Evolutionary conservation across 2,797 vertebrate genomes (phyloP).

Genomic region (Neosilurus hyrtlii): DNA sequence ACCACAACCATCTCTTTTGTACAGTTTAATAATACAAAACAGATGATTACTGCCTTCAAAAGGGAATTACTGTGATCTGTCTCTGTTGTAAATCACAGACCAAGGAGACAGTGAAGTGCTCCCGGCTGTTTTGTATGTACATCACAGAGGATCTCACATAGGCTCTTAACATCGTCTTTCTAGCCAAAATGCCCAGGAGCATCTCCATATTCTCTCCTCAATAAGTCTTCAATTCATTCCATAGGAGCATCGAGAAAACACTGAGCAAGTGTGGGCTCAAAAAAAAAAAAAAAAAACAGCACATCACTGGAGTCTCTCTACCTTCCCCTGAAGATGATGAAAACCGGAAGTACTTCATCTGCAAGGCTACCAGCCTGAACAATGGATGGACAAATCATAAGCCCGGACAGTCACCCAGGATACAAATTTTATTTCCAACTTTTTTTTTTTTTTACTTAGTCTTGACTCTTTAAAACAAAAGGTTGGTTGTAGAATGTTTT

Average conservation of each 20-base stretch:
- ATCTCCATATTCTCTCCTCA: background rate
- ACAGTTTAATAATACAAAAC: background rate
- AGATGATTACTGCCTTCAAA: background rate
- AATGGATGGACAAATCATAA: background rate
- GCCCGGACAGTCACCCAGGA: background rate
- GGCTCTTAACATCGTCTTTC: background rate
- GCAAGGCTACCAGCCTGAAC: background rate
- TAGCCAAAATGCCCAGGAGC: background rate
- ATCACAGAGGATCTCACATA: background rate
- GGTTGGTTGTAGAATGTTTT: background rate
- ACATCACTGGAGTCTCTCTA: background rate
- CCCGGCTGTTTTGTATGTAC: background rate
- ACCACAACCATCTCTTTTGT: conserved; percentile 1
- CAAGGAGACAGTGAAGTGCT: background rate
- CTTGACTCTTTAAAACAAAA: background rate
- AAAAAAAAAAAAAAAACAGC: background rate
- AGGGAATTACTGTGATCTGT: background rate
- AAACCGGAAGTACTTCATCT: background rate
- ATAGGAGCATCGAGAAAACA: background rate
- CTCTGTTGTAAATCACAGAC: background rate
- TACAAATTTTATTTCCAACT: background rate
- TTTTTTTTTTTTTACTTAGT: background rate
- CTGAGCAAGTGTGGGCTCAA: background rate
- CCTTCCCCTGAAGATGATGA: background rate
- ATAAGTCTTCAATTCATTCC: background rate